phyloP scores from a whole-genome alignment of 2,888 invertebrate genomes.

The Nephrotoma appendiculata region DNA sequence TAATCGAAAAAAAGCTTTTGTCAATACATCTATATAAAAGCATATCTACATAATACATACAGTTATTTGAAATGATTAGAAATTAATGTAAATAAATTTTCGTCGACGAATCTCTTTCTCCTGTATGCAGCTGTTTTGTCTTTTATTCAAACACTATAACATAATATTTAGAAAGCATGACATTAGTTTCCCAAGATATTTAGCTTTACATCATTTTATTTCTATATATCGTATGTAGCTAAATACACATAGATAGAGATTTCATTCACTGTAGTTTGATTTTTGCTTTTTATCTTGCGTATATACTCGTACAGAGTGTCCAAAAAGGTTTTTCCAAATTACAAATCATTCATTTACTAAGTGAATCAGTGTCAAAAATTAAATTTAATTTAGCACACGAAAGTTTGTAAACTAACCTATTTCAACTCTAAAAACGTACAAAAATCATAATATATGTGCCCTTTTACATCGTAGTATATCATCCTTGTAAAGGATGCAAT shows the following conservation, averaged over 20 bases:
- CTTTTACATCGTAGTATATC: no score
- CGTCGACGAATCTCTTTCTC: neutral
- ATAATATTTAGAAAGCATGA: neutral
- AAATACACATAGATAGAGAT: neutral
- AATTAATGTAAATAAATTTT: neutral
- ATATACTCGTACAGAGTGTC: neutral
- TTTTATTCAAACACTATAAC: neutral
- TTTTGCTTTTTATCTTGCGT: neutral
- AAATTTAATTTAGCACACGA: no score
- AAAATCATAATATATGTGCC: no score
- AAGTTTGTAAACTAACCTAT: no score
- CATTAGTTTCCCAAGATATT: neutral
- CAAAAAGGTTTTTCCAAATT: no score
- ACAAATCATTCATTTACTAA: no score
- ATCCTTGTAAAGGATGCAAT: no score
- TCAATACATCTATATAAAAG: neutral
- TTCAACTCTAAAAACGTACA: no score
- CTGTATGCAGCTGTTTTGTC: neutral
- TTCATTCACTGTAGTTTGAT: neutral
- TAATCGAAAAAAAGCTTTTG: neutral
- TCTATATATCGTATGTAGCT: neutral
- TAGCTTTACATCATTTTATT: neutral
- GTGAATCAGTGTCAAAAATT: no score
- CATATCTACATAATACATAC: neutral
- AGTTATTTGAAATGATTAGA: neutral